Percentiles rank a stretch among this genome's conserved stretches.
Evolutionary conservation across 1,140 invertebrate genomes (phyloP).

Genomic region (Chelonus insularis): DNA sequence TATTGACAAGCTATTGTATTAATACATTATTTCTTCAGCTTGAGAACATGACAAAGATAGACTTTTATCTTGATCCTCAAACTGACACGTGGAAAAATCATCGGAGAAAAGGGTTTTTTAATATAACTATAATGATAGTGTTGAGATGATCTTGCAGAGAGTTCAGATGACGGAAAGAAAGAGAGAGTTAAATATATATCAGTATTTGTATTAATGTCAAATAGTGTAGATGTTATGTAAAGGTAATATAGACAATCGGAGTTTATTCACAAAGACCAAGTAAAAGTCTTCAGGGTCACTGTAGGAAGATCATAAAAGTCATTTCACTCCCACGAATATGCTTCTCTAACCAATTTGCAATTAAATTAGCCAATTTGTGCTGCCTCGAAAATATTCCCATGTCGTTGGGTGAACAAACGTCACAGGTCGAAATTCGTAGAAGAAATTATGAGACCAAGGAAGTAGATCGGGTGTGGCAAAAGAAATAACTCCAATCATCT

Average conservation of each 20-base stretch:
- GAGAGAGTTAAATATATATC: too few species aligned
- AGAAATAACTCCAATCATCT: too few species aligned
- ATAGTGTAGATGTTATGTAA: background rate
- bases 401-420: background rate
- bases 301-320: conserved; percentile 18
- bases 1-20: too few species aligned
- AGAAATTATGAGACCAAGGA: background rate
- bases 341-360: conserved; percentile 13
- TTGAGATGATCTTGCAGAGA: too few species aligned
- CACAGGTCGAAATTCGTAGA: background rate
- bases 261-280: conserved; percentile 9
- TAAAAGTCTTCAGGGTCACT: conserved; percentile 21
- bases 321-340: conserved; percentile 11
- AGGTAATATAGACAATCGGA: background rate
- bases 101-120: too few species aligned
- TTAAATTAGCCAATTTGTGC: conserved; percentile 20
- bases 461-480: too few species aligned
- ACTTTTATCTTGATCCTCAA: too few species aligned
- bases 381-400: background rate
- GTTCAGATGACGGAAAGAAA: too few species aligned
- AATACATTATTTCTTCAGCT: too few species aligned
- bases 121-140: too few species aligned
- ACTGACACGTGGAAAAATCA: too few species aligned
- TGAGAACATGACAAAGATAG: too few species aligned
- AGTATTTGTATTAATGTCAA: background rate